Conservation (phyloP, 2,797 vertebrate genomes). For the Hemibagrus guttatus region DNA sequence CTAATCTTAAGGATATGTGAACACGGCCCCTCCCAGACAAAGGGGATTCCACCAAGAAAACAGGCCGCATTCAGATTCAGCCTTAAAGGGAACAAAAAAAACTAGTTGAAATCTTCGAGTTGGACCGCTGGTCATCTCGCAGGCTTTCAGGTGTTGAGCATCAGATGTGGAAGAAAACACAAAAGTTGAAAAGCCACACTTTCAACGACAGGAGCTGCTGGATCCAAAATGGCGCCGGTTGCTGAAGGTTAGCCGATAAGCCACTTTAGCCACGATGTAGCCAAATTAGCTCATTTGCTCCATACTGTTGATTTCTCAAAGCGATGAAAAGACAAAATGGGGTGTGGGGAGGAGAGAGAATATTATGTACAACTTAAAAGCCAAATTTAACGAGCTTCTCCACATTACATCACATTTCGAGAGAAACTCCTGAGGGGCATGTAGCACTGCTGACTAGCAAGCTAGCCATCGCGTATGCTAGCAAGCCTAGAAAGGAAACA, state of each 20-base stretch:
- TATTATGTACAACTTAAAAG: slow-evolving; percentile 69
- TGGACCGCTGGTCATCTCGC: slow-evolving; percentile 49
- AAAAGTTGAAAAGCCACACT: slow-evolving; percentile 53
- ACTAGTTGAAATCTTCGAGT: slow-evolving; percentile 47
- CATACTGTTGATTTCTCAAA: slow-evolving; percentile 64
- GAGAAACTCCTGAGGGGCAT: slow-evolving; percentile 60
- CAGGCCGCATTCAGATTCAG: slow-evolving; percentile 38
- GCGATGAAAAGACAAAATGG: slow-evolving; percentile 55
- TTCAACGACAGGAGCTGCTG: slow-evolving; percentile 55
- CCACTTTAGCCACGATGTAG: slow-evolving; percentile 65
- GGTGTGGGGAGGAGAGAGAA: slow-evolving; percentile 69
- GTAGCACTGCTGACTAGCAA: slow-evolving; percentile 66
- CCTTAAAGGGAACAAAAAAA: slow-evolving; percentile 33
- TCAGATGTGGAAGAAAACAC: slow-evolving; percentile 21
- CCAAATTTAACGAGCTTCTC: slow-evolving; percentile 63
- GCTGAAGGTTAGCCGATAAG: slow-evolving; percentile 57
- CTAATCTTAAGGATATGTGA: slow-evolving; percentile 50
- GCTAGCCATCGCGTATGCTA: slow-evolving; percentile 62
- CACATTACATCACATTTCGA: slow-evolving; percentile 50
- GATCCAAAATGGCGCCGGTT: slow-evolving; percentile 78
- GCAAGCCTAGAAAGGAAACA: slow-evolving; percentile 69
- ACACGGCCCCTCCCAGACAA: slow-evolving; percentile 74
- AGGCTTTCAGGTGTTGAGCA: slow-evolving; percentile 6
- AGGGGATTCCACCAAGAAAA: slow-evolving; percentile 55
- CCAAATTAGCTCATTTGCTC: slow-evolving; percentile 50